Evolutionary conservation across 2,888 invertebrate species (phyloP), one percentile per base, ranked within the genome.

Genomic region (Galeopsomyia nigrocyanea): DNA sequence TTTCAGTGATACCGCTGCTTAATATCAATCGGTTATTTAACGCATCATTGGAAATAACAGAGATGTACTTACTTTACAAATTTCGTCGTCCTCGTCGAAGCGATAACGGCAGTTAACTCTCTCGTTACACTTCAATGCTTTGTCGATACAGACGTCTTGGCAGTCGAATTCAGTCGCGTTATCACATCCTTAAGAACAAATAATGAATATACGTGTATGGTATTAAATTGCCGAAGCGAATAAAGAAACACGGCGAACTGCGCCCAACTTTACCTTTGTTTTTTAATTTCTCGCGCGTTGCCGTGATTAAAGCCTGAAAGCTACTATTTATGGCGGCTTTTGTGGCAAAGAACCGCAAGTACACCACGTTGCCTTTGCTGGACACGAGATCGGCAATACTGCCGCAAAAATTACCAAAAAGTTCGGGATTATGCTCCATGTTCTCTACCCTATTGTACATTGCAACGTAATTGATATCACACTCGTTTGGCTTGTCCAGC

Each of bases 131-230:
- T 85, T 87, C 49, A 97, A 88, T 0, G 85, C 80, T 0, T 77
- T 78, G 47, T 91, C 90, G 76, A 98, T 97, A 87, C 98, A 98
- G 67, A 92, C 91, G 85, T 96, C 96, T 79, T 95, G 94, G 82
- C 96, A 96, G 86, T 95, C 93, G 81, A 93, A 95, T 80, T 96
- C 95, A 67, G 50, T 65, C 60, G 10, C n/a, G 47, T 14, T 19
- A 49, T 56, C 47, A 58, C 19, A 19, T 62, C 17, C 17, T 21
- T 47, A 14, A 53, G 69, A 21, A 19, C 16, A 55, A 46, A 56
- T 7, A 55, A 26, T 21, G n/a, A n/a, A 56, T 56, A 26, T 10
- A 10, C 26, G 5, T 3, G n/a, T n/a, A n/a, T n/a, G n/a, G n/a
- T n/a, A 7, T 7, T 31, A 31, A 31, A 3, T 31, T 31, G 31